Evolutionary conservation across 92 coral and sea anemone genomes (phyloP), one percentile per base, ranked within the genome.

Genomic region (Parazoanthus darwini): DNA sequence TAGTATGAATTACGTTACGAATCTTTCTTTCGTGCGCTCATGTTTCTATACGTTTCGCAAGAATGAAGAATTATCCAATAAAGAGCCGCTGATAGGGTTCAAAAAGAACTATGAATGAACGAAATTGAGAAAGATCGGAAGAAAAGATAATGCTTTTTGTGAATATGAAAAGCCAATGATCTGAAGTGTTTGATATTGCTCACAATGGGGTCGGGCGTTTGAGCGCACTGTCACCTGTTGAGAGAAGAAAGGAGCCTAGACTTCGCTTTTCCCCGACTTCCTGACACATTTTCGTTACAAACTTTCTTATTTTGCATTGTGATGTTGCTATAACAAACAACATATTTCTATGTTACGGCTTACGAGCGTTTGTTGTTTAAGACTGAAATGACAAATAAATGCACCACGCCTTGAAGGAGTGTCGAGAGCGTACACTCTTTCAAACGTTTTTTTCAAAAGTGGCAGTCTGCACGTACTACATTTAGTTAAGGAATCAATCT

Each of bases 151-250:
- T 26, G 44, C n/a, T 33, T 36, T 81, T 80, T 23, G 1, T 81
- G 25, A n/a, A 26, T 15, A 39, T 5, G 20, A 26, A 48, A 9
- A 18, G 2, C 20, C 29, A 29, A 59, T 81, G 11, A 37, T 36
- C 58, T 4, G 5, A 43, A 4, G 4, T n/a, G 74, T 81, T 56
- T 81, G 72, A 58, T n/a, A 80, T 58, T 36, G 70, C 33, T 48
- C 20, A 80, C 71, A 81, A 59, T 81, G 22, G 44, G 4, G 67
- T 81, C 18, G 54, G 29, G 35, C 70, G 15, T 15, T 59, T 22
- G 36, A 56, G 6, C 25, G 23, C 25, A 1, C 54, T 56, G 46
- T 79, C 83, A 81, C 85, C 85, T 65, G 85, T 81, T 65, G n/a
- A 14, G 73, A 36, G 56, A 29, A 37, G 73, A 81, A 81, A 59